Evolutionary conservation across 2,113 vertebrate species (phyloP).

Genomic region (Lagopus muta): DNA sequence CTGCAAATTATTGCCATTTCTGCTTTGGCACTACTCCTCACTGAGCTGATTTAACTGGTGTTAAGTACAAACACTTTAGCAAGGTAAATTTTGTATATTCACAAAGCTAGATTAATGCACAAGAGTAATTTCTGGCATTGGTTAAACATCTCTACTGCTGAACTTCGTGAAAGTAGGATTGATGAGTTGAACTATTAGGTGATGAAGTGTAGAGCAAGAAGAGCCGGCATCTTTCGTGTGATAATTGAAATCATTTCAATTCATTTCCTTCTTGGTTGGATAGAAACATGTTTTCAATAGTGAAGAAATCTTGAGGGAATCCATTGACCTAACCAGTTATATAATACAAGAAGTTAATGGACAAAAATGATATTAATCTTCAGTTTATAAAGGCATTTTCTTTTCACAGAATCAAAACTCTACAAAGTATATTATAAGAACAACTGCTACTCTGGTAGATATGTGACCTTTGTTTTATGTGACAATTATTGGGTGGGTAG

Average conservation of each 20-base stretch:
- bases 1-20: constrained; percentile 56
- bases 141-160: constrained; percentile 43
- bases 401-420: constrained; percentile 37
- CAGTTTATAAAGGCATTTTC: constrained; percentile 76
- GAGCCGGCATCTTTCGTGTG: constrained; percentile 46
- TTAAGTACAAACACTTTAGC: constrained; percentile 19
- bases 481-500: constrained; percentile 69
- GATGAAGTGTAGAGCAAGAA: constrained; percentile 59
- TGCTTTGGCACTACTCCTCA: not conserved
- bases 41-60: constrained; percentile 13
- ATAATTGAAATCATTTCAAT: constrained; percentile 83
- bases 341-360: constrained; percentile 79
- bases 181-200: constrained; percentile 62
- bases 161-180: constrained; percentile 54
- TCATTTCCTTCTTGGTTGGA: constrained; percentile 77
- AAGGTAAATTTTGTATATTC: constrained; percentile 37
- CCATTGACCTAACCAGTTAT: constrained; percentile 76
- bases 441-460: not conserved
- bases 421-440: constrained; percentile 40
- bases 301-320: constrained; percentile 79
- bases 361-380: constrained; percentile 81
- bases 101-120: not conserved
- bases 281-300: constrained; percentile 78
- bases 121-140: constrained; percentile 22
- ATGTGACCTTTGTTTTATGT: constrained; percentile 72